Percentiles rank a stretch among this genome's conserved stretches.
phyloP scores from a whole-genome alignment of 2,797 vertebrate genomes.

The Champsocephalus esox region DNA sequence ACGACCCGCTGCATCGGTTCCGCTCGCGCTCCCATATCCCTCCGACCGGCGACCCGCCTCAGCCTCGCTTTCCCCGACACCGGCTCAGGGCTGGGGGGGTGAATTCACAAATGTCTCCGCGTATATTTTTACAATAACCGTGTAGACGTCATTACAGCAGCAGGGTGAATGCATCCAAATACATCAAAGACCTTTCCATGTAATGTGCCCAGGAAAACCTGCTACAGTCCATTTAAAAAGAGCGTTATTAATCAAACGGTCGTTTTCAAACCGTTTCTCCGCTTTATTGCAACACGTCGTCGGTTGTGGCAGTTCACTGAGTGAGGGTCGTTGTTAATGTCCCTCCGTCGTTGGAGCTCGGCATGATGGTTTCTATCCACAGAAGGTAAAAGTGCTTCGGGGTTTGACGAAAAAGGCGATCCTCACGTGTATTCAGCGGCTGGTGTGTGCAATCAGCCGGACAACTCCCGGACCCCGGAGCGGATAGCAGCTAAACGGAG shows the following conservation, averaged over 20 bases:
- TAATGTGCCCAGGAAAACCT: slow-evolving; percentile 29
- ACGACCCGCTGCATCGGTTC: slow-evolving; percentile 81
- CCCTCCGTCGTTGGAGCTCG: slow-evolving; percentile 33
- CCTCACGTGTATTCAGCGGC: slow-evolving; percentile 36
- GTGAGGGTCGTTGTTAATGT: slow-evolving; percentile 35
- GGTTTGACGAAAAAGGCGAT: slow-evolving; percentile 22
- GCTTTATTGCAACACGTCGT: slow-evolving; percentile 73
- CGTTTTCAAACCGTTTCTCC: slow-evolving; percentile 23
- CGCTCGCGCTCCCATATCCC: slow-evolving; percentile 84
- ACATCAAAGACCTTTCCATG: slow-evolving; percentile 41
- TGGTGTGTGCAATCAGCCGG: slow-evolving; percentile 49
- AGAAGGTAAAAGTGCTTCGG: slow-evolving; percentile 10
- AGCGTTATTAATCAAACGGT: slow-evolving; percentile 27
- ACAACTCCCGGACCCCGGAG: slow-evolving; percentile 69
- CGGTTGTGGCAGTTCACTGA: slow-evolving; percentile 53
- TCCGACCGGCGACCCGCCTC: slow-evolving; percentile 62
- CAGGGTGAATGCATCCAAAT: slow-evolving; percentile 55
- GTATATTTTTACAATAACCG: slow-evolving; percentile 45
- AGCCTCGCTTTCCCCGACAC: slow-evolving; percentile 54
- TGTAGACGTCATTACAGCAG: slow-evolving; percentile 64
- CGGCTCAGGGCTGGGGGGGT: slow-evolving; percentile 26
- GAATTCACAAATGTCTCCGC: slow-evolving; percentile 48
- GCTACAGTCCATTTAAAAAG: slow-evolving; percentile 41
- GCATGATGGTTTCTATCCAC: slow-evolving; percentile 32
- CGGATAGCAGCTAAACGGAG: slow-evolving; percentile 38